phyloP scores from a whole-genome alignment of 1,140 invertebrate genomes.

The Bathynomus jamesi region DNA sequence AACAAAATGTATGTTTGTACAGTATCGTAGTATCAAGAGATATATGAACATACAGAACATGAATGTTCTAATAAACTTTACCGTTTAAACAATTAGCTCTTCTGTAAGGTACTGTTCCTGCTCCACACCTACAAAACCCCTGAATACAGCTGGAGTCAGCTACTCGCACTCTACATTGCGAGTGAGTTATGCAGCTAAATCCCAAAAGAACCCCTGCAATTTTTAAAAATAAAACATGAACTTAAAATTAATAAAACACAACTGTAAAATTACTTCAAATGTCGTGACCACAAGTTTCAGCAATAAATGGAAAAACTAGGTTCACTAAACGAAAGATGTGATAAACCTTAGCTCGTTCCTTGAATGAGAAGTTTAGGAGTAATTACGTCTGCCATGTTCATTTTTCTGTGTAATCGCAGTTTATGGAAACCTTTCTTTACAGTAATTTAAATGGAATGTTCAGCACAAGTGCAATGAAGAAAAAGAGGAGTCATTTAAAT shows the following conservation, averaged over 20 bases:
- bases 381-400: neutral
- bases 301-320: neutral
- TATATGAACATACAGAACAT: neutral
- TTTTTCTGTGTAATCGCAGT: too few species aligned
- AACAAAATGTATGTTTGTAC: neutral
- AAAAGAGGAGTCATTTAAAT: too few species aligned
- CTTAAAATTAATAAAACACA: neutral
- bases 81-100: neutral
- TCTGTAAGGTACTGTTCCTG: neutral
- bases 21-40: neutral
- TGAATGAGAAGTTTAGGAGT: neutral
- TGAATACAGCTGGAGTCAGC: constrained; percentile 7
- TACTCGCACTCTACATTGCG: constrained; percentile 8
- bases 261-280: neutral
- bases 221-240: neutral
- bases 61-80: too few species aligned
- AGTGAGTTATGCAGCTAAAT: constrained; percentile 5
- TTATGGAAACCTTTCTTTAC: too few species aligned
- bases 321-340: neutral
- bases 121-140: constrained; percentile 8
- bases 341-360: neutral
- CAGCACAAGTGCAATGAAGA: too few species aligned
- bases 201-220: neutral
- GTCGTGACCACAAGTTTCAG: neutral
- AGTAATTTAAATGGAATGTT: too few species aligned